Conservation (phyloP, 2,888 invertebrate species). For the Spatulosminthurus flaviceps region DNA sequence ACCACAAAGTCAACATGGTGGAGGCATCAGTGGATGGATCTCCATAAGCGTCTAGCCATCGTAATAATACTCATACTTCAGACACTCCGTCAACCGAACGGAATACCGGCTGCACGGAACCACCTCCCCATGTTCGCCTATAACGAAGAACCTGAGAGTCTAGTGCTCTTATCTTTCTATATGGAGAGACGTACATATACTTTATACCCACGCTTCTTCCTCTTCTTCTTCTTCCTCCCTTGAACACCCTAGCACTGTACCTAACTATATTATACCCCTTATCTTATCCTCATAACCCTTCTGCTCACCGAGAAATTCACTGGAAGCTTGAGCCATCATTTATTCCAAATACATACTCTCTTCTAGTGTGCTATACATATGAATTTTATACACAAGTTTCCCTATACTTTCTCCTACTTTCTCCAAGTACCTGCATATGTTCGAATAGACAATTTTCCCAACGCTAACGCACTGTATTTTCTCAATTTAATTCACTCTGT, state of each 20-base stretch:
- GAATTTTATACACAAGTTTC: background rate
- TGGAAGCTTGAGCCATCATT: background rate
- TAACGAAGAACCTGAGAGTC: background rate
- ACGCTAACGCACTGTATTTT: background rate
- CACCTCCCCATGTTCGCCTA: background rate
- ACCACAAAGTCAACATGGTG: conserved; percentile 35
- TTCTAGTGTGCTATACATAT: background rate
- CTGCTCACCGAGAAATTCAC: background rate
- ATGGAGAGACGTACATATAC: too few relatives aligned
- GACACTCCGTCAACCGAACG: conserved; percentile 30
- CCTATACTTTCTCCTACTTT: too few relatives aligned
- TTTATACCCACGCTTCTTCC: background rate
- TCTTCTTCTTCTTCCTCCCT: too few relatives aligned
- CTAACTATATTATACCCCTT: background rate
- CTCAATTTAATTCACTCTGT: background rate
- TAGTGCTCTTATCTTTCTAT: too few relatives aligned
- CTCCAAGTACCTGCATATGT: background rate
- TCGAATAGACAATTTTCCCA: background rate
- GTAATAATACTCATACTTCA: conserved; percentile 28
- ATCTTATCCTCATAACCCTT: conserved; percentile 18
- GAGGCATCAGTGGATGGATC: conserved; percentile 12
- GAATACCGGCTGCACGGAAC: conserved; percentile 20
- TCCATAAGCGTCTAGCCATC: conserved; percentile 22
- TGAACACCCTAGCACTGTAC: too few relatives aligned
- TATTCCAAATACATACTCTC: background rate